Evolutionary conservation across 2,888 invertebrate genomes (phyloP), one percentile per base, ranked within the genome.

Genomic region (Eupeodes latifasciatus): DNA sequence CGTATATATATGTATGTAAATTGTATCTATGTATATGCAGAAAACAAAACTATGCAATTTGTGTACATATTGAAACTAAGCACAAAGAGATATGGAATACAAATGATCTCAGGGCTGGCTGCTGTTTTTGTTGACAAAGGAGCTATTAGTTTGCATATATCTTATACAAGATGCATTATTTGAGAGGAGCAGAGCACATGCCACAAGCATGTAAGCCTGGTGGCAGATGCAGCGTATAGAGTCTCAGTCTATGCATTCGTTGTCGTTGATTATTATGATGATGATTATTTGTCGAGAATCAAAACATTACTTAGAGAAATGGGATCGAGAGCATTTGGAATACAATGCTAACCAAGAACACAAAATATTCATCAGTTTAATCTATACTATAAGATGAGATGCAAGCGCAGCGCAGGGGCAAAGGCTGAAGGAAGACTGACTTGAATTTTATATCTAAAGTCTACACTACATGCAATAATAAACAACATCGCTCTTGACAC

Each of bases 61-160:
- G 1, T 62, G 36, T 9, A 14, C 7, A 7, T 16, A 62, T 69
- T 67, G 14, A 72, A 62, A 3, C 27, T 27, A 2, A 27, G 44
- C 74, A 79, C 75, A 80, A 82, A 80, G 72, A 71, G 51, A 51
- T 51, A 36, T n/a, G 62, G 76, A 80, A 77, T 72, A 77, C 72
- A 83, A 87, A 87, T 76, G 83, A 80, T 83, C 83, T 83, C 77
- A 49, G 69, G 57, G 40, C 49, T 61, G 67, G 67, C 61, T 74
- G 61, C 72, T 49, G 72, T n/a, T 51, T 81, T 53, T 67, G 44
- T 74, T 81, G 76, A 85, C 85, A 85, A 85, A 85, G 77, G 81
- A 81, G 67, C 81, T 81, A 81, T 77, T 80, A 49, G 75, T 64
- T 40, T 40, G 40, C 40, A 40, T 40, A 40, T 40, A 57, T 72